Conservation (phyloP, 2,888 invertebrate genomes). For the Hofmannophila pseudospretella region DNA sequence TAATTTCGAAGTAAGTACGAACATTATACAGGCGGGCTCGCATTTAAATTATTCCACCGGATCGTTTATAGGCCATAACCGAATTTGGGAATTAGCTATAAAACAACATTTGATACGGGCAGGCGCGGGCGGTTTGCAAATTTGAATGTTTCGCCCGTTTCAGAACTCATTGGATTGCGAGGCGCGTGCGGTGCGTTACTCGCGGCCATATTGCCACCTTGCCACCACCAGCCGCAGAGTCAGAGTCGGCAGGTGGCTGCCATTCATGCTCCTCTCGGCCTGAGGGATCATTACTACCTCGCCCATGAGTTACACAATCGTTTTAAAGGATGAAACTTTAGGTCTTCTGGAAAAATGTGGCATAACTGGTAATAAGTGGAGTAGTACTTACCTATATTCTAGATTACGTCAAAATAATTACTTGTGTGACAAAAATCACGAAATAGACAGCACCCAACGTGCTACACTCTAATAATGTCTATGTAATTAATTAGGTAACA, state of each 20-base stretch:
- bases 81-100: conserved; percentile 79
- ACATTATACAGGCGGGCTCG: conserved; percentile 75
- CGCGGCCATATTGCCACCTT: conserved; percentile 37
- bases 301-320: too few species aligned
- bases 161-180: conserved; percentile 67
- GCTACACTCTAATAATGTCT: too few species aligned
- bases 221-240: conserved; percentile 17
- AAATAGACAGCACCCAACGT: too few species aligned
- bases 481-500: too few species aligned
- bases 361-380: too few species aligned
- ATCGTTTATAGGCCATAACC: conserved; percentile 79
- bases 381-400: too few species aligned
- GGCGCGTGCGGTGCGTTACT: conserved; percentile 62
- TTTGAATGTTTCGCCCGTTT: conserved; percentile 73
- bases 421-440: too few species aligned
- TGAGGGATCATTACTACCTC: too few species aligned
- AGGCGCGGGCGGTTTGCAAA: conserved; percentile 72
- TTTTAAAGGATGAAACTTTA: too few species aligned
- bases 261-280: not conserved
- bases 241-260: conserved; percentile 7
- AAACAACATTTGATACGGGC: conserved; percentile 78
- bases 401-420: too few species aligned
- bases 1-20: conserved; percentile 74
- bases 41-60: conserved; percentile 77
- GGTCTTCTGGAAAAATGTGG: too few species aligned